Base-by-base conservation (phyloP, 2,113 vertebrate species). In the Micronisus gabar region DNA sequence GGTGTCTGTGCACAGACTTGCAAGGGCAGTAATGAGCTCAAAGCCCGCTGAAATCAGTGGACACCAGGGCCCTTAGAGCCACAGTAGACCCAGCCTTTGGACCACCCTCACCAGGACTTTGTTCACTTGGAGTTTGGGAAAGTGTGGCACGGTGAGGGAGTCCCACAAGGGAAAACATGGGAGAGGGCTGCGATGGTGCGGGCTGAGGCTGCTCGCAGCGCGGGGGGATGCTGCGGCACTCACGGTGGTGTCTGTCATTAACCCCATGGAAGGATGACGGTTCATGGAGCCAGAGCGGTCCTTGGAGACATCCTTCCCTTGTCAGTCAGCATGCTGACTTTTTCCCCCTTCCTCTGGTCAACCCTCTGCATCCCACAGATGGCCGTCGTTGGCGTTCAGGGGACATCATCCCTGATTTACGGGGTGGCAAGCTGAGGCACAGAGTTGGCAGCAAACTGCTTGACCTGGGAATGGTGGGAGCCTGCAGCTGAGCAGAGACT, bases 241-340 rank as follows among this genome's bases (percentile, higher is more conserved):
- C 32, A 4, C 2, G 23, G 22, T 10, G 19, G 7, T 36, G 22
- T 55, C 59, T 53, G 29, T n/a, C 52, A 23, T 32, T 55, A 67
- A 11, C 21, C 22, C n/a, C 7, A 0, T 29, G 61, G 88, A 72
- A 79, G 18, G 25, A 10, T 45, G 45, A 17, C 0, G 4, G 17
- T 41, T 87, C 10, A 3, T 23, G 30, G 65, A 48, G 32, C 48
- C 22, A 19, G n/a, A 27, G 56, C 23, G 65, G 22, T 4, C 36
- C 63, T 47, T 47, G 43, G n/a, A 65, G 56, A 50, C 0, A 0
- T 50, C 7, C 29, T 14, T 95, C 4, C 13, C 65, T 47, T 2
- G 0, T 55, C 41, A 48, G 32, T 32, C 26, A 40, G 50, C 2
- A 0, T 1, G 1, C 22, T 76, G 63, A 23, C 27, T 30, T 66